Conservation (phyloP, 2,888 invertebrate genomes). For the Polymixis lichenea region DNA sequence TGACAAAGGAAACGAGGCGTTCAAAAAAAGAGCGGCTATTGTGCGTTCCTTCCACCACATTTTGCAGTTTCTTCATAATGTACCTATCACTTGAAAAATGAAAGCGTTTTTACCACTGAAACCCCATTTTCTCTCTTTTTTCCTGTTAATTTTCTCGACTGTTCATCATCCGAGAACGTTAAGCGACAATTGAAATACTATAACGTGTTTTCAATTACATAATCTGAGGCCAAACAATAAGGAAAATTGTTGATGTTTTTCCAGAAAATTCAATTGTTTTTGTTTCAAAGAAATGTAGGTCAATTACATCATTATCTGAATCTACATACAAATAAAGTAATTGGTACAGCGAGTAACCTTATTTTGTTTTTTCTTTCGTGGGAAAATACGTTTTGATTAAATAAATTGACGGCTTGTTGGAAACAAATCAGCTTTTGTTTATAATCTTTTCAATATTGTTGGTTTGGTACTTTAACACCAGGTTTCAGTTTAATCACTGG, state of each 20-base stretch:
- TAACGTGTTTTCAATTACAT: slow-evolving; percentile 62
- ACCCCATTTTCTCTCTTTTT: slow-evolving; percentile 68
- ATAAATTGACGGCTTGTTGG: background rate
- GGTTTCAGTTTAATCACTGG: no score
- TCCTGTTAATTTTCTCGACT: slow-evolving; percentile 74
- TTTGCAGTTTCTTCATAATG: slow-evolving; percentile 81
- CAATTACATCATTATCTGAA: slow-evolving; percentile 35
- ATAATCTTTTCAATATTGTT: background rate
- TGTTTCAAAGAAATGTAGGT: slow-evolving; percentile 36
- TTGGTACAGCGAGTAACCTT: slow-evolving; percentile 40
- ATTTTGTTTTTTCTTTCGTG: slow-evolving; percentile 3
- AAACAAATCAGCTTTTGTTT: background rate
- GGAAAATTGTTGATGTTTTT: slow-evolving; percentile 34
- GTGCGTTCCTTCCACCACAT: slow-evolving; percentile 78
- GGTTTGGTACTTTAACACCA: background rate
- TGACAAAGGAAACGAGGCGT: slow-evolving; percentile 58
- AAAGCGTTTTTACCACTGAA: slow-evolving; percentile 70
- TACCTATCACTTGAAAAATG: slow-evolving; percentile 82
- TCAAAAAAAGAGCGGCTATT: slow-evolving; percentile 71
- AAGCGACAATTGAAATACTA: slow-evolving; percentile 63
- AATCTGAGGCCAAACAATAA: slow-evolving; percentile 34
- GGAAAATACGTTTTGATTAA: slow-evolving; percentile 7
- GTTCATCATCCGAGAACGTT: slow-evolving; percentile 71
- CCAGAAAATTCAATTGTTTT: slow-evolving; percentile 33
- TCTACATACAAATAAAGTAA: slow-evolving; percentile 46